Evolutionary conservation across 2,113 vertebrate species (phyloP).

Genomic region (Pomatorhinus ruficollis): DNA sequence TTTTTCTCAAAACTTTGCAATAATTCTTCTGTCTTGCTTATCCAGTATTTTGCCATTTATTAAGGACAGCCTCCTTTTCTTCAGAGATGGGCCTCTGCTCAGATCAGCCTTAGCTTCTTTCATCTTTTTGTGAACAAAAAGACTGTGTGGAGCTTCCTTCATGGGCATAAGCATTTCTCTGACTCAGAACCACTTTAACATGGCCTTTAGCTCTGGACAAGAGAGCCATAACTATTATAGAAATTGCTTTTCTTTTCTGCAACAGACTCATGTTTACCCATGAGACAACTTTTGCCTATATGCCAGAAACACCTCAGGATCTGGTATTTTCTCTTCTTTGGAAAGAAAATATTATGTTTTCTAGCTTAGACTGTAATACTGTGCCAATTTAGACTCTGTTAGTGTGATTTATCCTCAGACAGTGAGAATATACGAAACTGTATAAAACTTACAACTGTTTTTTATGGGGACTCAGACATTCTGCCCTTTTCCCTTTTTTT

Average conservation of each 20-base stretch:
- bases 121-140: background rate
- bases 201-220: background rate
- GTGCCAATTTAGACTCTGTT: background rate
- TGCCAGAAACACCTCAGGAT: background rate
- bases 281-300: background rate
- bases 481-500: no score
- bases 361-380: background rate
- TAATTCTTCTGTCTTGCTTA: background rate
- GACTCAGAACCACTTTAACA: background rate
- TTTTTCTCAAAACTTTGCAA: background rate
- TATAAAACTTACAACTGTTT: background rate
- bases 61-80: background rate
- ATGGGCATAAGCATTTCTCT: background rate
- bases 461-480: background rate
- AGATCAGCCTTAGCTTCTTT: background rate
- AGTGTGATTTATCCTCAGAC: background rate
- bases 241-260: background rate
- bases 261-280: background rate
- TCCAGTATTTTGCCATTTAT: background rate
- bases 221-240: background rate
- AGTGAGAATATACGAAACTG: background rate
- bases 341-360: background rate
- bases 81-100: background rate
- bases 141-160: background rate
- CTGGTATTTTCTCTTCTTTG: background rate